These are phyloP conservation scores for Pseudomugil gertrudae DNA, from an alignment of 2,797 vertebrate species.

Conservation along the genomic window DNA sequence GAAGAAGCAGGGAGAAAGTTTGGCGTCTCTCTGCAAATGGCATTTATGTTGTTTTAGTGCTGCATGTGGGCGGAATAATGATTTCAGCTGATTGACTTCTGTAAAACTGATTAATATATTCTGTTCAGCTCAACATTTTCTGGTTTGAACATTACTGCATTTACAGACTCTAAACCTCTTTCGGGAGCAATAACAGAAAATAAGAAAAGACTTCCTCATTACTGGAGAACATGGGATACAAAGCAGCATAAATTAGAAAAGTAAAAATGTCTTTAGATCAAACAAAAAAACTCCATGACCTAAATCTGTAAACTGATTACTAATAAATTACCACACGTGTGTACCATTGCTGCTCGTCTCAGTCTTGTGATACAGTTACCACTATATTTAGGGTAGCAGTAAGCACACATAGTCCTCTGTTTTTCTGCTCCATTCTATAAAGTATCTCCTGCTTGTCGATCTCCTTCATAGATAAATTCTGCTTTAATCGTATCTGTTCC, in stretches of 20 bases:
- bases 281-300: background rate
- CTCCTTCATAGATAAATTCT: constrained; percentile 28
- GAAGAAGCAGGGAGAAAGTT: background rate
- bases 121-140: background rate
- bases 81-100: background rate
- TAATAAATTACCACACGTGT: background rate
- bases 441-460: constrained; percentile 23
- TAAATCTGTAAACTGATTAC: background rate
- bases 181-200: too few relatives aligned
- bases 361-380: background rate
- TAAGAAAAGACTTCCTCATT: too few relatives aligned
- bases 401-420: background rate
- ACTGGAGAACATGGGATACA: background rate
- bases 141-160: too few relatives aligned
- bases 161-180: too few relatives aligned
- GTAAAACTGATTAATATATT: background rate
- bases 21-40: background rate
- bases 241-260: background rate
- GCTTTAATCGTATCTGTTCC: constrained; percentile 47
- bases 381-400: background rate
- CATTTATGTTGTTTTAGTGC: background rate
- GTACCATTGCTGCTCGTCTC: background rate
- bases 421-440: background rate
- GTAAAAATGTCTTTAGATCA: background rate
- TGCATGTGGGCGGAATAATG: background rate